Evolutionary conservation across 2,113 vertebrate genomes (phyloP), one percentile per base, ranked within the genome.

Genomic region (Budorcas taxicolor): DNA sequence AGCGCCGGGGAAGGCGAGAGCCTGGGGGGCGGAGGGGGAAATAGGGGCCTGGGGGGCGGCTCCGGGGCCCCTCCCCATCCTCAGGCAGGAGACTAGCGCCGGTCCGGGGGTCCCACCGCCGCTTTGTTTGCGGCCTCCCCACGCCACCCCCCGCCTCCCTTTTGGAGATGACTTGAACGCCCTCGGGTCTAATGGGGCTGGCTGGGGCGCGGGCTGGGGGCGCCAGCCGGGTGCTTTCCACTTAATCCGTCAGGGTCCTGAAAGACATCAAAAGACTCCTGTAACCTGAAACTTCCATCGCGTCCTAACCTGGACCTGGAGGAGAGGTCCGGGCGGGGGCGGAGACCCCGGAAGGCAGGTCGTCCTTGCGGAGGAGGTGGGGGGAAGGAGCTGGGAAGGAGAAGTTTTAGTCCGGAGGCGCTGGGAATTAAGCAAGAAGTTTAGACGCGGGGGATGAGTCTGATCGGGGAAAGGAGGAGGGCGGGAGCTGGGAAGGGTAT

Each of bases 211-310:
- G 10, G 36, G n/a, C 31, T 25, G 21, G 13, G 33, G 53, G n/a
- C 1, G 81, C 47, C 96, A 58, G 97, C 78, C 58, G 50, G 19
- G 1, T 4, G 17, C 23, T 25, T 82, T 47, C 55, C 57, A 23
- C 84, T 86, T 15, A n/a, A 86, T 57, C 43, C 64, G 5, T 52
- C 82, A 81, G 83, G 91, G 74, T 82, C 47, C 89, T 4, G 2
- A 60, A 52, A 89, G 91, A 91, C 33, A 84, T 64, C 25, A n/a
- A 55, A 92, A 50, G 94, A 93, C 74, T 76, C 81, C 6, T 12
- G 96, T 81, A 96, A 87, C 64, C 84, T 31, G 97, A 97, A 97
- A 98, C 98, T 98, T 97, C 40, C 29, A 92, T 85, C 84, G 7
- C 58, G 0, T 7, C 58, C 60, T 0, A 43, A 87, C 64, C 91